Conservation (phyloP, 1,140 invertebrate species). For the Ditylenchus dipsaci region DNA sequence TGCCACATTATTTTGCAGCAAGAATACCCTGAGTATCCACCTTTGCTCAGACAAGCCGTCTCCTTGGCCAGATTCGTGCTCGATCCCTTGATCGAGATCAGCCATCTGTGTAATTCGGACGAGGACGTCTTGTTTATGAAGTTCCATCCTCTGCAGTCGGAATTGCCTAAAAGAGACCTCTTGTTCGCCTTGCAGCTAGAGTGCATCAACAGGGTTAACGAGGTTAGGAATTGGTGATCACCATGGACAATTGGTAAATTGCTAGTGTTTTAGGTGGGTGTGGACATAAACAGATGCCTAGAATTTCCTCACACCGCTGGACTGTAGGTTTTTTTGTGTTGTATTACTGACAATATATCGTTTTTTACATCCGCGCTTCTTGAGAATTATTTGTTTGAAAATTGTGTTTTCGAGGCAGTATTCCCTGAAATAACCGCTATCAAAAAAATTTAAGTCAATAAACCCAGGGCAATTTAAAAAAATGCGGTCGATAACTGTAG, state of each 20-base stretch:
- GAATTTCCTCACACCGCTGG: constrained; percentile 73
- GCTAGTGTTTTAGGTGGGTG: constrained; percentile 71
- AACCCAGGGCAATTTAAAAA: no score
- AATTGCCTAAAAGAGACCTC: constrained; percentile 44
- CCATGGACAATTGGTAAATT: constrained; percentile 62
- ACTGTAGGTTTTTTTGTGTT: constrained; percentile 60
- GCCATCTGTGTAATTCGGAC: constrained; percentile 86
- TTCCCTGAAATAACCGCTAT: no score
- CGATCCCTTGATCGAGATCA: constrained; percentile 91
- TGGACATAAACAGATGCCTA: constrained; percentile 89
- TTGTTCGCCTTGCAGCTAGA: constrained; percentile 38
- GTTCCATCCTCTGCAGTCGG: constrained; percentile 76
- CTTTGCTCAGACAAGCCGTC: constrained; percentile 64
- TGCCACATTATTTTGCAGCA: constrained; percentile 35
- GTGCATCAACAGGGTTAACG: constrained; percentile 54
- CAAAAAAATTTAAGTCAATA: no score
- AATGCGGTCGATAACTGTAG: no score
- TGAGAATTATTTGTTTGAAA: no score
- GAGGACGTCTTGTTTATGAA: constrained; percentile 90
- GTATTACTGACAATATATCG: no score
- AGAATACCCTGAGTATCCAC: constrained; percentile 49
- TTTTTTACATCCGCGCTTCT: no score
- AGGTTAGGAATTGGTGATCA: constrained; percentile 25
- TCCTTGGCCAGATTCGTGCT: constrained; percentile 84
- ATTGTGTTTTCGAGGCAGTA: no score